phyloP scores from a whole-genome alignment of 92 coral and sea anemone genomes.

The Epizoanthus ramosus region DNA sequence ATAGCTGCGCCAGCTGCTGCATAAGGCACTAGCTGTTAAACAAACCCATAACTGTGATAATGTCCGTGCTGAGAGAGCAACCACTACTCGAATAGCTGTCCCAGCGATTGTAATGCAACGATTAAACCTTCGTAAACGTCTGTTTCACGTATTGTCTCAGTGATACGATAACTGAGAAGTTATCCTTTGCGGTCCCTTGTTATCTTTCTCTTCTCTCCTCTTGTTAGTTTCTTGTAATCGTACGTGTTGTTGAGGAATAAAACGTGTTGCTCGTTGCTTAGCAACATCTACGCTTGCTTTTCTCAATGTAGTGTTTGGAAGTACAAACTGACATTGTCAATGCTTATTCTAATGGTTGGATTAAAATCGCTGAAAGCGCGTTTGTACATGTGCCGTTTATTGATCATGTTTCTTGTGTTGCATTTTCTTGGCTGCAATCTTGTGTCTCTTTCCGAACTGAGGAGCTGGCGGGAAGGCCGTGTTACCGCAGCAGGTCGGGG shows the following conservation, averaged over 20 bases:
- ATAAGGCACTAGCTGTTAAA: too few relatives aligned
- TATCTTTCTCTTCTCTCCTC: too few relatives aligned
- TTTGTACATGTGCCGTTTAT: not conserved
- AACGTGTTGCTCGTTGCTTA: slow-evolving; percentile 12
- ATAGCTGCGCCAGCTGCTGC: too few relatives aligned
- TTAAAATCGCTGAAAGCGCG: not conserved
- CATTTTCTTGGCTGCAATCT: slow-evolving; percentile 11
- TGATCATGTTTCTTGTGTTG: not conserved
- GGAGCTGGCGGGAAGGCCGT: slow-evolving; percentile 12
- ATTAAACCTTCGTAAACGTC: too few relatives aligned
- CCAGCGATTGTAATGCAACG: too few relatives aligned
- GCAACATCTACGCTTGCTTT: slow-evolving; percentile 13
- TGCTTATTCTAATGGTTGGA: not conserved
- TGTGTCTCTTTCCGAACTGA: slow-evolving; percentile 25
- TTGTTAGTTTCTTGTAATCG: not conserved
- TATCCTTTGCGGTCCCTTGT: too few relatives aligned
- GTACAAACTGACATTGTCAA: not conserved
- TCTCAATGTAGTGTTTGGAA: not conserved
- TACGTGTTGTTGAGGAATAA: not conserved
- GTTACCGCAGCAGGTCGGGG: slow-evolving; percentile 32
- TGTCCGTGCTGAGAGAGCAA: too few relatives aligned
- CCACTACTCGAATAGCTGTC: too few relatives aligned
- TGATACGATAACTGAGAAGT: too few relatives aligned
- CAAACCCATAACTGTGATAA: too few relatives aligned
- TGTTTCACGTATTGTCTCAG: too few relatives aligned